Base-by-base conservation (phyloP, 30 jellyfish, hydroid and myxozoan species). In the Aurelia sp. region DNA sequence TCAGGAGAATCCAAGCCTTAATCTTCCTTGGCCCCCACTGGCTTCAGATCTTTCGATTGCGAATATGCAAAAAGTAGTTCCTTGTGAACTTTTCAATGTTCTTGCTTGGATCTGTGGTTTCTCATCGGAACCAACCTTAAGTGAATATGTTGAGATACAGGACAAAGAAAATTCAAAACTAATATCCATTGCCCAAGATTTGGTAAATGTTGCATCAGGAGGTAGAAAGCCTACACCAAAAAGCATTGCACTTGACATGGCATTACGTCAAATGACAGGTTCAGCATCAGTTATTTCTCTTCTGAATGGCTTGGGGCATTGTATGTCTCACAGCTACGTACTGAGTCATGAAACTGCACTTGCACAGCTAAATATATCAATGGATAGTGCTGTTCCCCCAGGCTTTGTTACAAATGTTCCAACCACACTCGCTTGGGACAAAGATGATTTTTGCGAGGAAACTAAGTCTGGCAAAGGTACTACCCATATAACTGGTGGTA, bases 91-190 rank as follows among this genome's bases (percentile, higher is more conserved):
- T 35, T 91, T 74, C 72, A 75, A 91, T 75, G 61, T 60, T 91
- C 53, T 91, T 62, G 90, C 92, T 13, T 91, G 97, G 97, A 52
- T 74, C 21, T 30, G 31, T 52, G 92, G 92, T 7, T 62, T 88
- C 19, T 73, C 86, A 19, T 62, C 67, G 24, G 92, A 79, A 17
- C 89, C 97, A 38, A 44, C 35, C 15, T 35, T 64, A 24, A 88
- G 58, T 11, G 65, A 76, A 64, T 63, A 67, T 64, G 89, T 91
- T 15, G 68, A 33, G 17, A 75, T 84, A 16, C 18, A 41, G 16
- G 87, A 57, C 19, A 67, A 0, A 24, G 47, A 15, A 13, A 13
- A 50, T 22, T 16, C 52, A 7, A 80, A 80, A 66, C 64, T 82
- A 33, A 8, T 67, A 9, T 31, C 89, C 47, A n/a, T 85, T 6